Evolutionary conservation across 2,113 vertebrate species (phyloP), one percentile per base, ranked within the genome.

Genomic region (Pachycephala philippinensis): DNA sequence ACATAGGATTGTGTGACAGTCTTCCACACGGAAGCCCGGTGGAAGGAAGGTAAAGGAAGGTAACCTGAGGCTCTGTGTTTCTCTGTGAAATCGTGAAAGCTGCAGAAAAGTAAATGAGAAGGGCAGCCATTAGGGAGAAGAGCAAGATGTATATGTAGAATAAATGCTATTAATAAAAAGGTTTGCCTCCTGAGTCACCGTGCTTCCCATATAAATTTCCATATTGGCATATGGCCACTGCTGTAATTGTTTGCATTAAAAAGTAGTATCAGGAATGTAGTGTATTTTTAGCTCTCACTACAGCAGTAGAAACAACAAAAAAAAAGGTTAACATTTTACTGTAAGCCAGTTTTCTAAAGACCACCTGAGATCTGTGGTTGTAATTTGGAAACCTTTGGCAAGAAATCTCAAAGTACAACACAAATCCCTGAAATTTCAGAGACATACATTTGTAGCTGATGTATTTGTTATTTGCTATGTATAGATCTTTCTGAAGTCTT

Each of bases 131-230:
- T 65, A 83, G 84, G 66, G 86, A 93, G 87, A 87, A 68, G 66
- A 76, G 74, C 81, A 86, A 69, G 78, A 89, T 88, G 42, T 75
- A 47, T 63, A 63, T 74, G 60, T 94, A 60, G 95, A 92, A 95
- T 89, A 95, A 90, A 86, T 85, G 42, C 37, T 91, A 11, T 69
- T 93, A 91, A 74, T 90, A 28, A 72, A 88, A 95, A 92, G 49
- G 30, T 68, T 86, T 96, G 28, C 39, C 54, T 93, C n/a, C 49
- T 68, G 89, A 79, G 59, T 87, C 91, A 70, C 87, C 1, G 3
- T 64, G 70, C 66, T 89, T 94, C 71, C 71, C 82, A 28, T 90
- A 63, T 86, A 80, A 59, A 93, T 91, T 84, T 93, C 75, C 28
- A 56, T 77, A 75, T 14, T 80, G 83, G 18, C 84, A 35, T 52